phyloP scores from a whole-genome alignment of 2,797 vertebrate species.

The Aviceda cuculoides region DNA sequence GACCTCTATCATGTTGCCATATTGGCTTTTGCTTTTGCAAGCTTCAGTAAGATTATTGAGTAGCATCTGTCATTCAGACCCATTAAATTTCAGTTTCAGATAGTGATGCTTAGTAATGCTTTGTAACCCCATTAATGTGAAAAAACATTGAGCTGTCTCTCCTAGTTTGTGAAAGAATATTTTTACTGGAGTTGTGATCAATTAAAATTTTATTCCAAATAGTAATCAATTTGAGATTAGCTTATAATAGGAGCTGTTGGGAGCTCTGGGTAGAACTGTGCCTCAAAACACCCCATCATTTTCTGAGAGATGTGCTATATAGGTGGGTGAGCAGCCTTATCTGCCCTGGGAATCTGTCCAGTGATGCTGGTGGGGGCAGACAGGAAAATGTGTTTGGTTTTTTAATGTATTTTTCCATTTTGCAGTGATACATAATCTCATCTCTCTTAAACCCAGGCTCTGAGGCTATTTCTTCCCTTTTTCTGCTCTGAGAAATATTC shows the following conservation, averaged over 20 bases:
- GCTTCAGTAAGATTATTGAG: neutral
- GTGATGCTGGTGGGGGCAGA: neutral
- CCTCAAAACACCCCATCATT: neutral
- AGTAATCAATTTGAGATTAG: neutral
- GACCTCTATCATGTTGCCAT: neutral
- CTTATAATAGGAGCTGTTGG: neutral
- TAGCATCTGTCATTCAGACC: neutral
- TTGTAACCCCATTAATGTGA: neutral
- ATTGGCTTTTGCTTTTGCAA: neutral
- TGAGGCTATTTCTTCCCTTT: neutral
- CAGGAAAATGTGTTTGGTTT: neutral
- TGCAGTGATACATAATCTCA: neutral
- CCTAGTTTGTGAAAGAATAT: neutral
- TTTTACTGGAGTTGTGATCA: neutral
- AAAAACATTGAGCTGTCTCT: neutral
- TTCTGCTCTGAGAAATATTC: neutral
- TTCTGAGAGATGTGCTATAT: neutral
- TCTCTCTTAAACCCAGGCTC: neutral
- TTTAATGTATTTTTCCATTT: neutral
- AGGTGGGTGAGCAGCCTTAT: neutral
- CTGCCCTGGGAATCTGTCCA: neutral
- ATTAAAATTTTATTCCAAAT: neutral
- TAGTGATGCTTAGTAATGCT: neutral
- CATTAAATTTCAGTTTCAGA: neutral
- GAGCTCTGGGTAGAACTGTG: neutral